Evolutionary conservation across 1,140 invertebrate species (phyloP), one percentile per base, ranked within the genome.

Genomic region (Anadara kagoshimensis): DNA sequence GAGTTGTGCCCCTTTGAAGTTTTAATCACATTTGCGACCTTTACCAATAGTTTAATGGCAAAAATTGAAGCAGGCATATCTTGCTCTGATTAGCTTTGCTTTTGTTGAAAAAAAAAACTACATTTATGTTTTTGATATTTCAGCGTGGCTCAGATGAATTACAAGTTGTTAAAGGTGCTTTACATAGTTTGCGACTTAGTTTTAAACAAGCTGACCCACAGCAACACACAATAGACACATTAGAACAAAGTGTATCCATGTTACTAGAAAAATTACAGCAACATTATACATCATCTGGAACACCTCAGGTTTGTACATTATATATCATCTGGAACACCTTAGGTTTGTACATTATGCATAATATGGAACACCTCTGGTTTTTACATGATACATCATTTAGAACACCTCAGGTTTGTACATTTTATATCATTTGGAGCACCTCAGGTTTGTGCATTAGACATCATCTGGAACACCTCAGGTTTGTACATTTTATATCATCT

Each of bases 161-260:
- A 10, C 84, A 89, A 36, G 81, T 90, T n/a, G 87, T 90, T 5
- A 75, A 84, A 58, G 90, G 90, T 61, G 89, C 90, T 26, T 78
- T 91, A 62, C 73, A 81, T 20, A 89, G 86, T 75, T 78, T 91
- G 22, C 81, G 90, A 10, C 80, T 79, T 14, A 85, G 84, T 73
- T 90, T 90, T 76, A 84, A 82, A 45, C 80, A 79, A 8, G 83
- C 87, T 12, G 89, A 90, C 69, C 88, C 89, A 36, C 86, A 89
- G 56, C 90, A 89, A 45, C 88, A 89, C 66, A 89, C 89, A 0
- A 61, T 91, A 44, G 91, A 91, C 78, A 89, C 87, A 0, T 80
- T 91, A 29, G 91, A 91, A 74, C 88, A 90, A 59, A 89, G 87
- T 66, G 86, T 91, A n/a, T 86, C 89, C 36, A 72, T 87, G 16